Base-by-base conservation (phyloP, 2,113 vertebrate species). In the Brevimyrus niger region DNA sequence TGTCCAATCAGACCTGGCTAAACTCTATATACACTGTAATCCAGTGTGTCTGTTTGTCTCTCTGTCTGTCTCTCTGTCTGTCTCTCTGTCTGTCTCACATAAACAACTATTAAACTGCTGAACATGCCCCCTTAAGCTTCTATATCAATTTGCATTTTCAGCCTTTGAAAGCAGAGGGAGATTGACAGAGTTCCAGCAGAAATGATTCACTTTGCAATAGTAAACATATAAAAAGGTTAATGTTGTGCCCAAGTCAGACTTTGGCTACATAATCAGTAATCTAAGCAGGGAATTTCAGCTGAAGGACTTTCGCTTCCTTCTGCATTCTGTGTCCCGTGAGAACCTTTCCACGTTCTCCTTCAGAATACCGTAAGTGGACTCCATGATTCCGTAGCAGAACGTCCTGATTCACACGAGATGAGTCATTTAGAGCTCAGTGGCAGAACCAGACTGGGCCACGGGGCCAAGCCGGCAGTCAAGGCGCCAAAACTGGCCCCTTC, bases 21-120 rank as follows among this genome's bases (percentile, higher is more conserved):
- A 93, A 90, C 88, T 89, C 90, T 91, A 91, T 92, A 88, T 83
- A 46, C 38, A 65, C 61, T 31, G n/a, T 94, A 94, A 96, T 95
- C 94, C 90, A 5, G 13, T 51, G 3, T 51, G 50, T 51, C 13
- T 86, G 35, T 92, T n/a, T n/a, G n/a, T n/a, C n/a, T n/a, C n/a
- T n/a, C n/a, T n/a, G n/a, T n/a, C n/a, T n/a, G n/a, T n/a, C n/a
- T n/a, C n/a, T n/a, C n/a, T n/a, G n/a, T n/a, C n/a, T n/a, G n/a
- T n/a, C n/a, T n/a, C n/a, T n/a, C n/a, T n/a, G n/a, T n/a, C n/a
- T n/a, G n/a, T n/a, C n/a, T n/a, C n/a, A n/a, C 42, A 61, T 61
- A 61, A 58, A 58, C 55, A 58, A 65, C n/a, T n/a, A 65, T 9
- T 27, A 65, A 65, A 3, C 58, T 65, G 21, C 58, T 65, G 8